Evolutionary conservation across 2,113 vertebrate genomes (phyloP).

Genomic region (Brachypteracias leptosomus): DNA sequence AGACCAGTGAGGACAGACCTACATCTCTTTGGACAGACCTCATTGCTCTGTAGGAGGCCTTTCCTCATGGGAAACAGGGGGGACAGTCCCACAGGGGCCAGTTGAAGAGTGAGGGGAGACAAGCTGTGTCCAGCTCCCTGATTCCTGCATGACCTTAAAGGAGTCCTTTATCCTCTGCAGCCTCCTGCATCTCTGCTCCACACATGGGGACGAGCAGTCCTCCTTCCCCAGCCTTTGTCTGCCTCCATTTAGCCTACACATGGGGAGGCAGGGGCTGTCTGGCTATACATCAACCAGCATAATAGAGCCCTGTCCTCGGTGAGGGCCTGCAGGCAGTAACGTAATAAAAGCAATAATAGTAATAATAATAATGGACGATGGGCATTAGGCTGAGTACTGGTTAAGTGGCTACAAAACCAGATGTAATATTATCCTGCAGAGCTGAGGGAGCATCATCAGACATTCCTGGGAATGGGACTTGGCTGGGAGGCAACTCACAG

Average conservation of each 20-base stretch:
- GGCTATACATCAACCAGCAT: conserved; percentile 42
- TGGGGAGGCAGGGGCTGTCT: conserved; percentile 11
- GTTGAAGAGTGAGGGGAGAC: neutral
- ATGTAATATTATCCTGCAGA: conserved; percentile 50
- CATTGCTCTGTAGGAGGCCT: neutral
- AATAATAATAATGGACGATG: conserved; percentile 66
- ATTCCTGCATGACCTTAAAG: neutral
- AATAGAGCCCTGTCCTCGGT: conserved; percentile 19
- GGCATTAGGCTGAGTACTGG: conserved; percentile 62
- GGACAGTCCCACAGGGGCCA: neutral
- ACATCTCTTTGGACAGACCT: neutral
- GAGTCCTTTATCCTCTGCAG: neutral
- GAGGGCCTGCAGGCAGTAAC: conserved; percentile 52
- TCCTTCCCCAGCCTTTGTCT: conserved; percentile 31
- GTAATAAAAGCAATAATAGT: conserved; percentile 59
- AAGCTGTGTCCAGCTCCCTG: neutral
- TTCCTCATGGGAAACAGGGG: neutral
- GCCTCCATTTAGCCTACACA: conserved; percentile 4
- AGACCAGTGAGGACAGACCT: neutral
- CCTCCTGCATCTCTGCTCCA: neutral
- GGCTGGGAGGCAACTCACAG: neutral
- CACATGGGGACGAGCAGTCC: neutral
- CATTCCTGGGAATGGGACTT: conserved; percentile 44
- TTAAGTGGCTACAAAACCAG: conserved; percentile 51
- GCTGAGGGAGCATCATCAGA: conserved; percentile 41